Evolutionary conservation across 1,140 invertebrate species (phyloP).

Genomic region (Copidosoma floridanum): DNA sequence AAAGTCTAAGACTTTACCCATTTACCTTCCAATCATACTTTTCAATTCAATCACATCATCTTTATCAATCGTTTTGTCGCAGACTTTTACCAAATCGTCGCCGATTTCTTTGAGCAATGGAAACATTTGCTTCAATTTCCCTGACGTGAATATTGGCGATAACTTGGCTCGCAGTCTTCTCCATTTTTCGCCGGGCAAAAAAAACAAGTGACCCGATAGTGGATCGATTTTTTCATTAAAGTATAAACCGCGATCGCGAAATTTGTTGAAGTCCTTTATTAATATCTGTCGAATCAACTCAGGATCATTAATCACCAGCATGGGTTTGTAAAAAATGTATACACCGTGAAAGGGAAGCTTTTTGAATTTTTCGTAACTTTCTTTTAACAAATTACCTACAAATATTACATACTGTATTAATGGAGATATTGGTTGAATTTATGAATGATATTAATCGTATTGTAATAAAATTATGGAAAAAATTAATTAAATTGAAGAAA

Average conservation of each 20-base stretch:
- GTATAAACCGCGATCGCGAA: constrained; percentile 49
- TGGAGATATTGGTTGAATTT: not conserved
- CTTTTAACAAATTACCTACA: constrained; percentile 16
- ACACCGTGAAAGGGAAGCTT: constrained; percentile 40
- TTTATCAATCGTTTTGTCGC: not conserved
- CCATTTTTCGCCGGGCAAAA: constrained; percentile 52
- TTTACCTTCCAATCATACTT: not conserved
- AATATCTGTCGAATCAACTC: constrained; percentile 53
- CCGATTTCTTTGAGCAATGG: constrained; percentile 48
- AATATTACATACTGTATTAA: no score
- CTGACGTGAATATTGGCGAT: constrained; percentile 58
- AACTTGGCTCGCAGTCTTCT: constrained; percentile 53
- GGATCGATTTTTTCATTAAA: constrained; percentile 54
- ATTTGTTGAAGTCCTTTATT: constrained; percentile 54
- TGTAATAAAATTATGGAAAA: no score
- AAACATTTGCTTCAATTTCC: constrained; percentile 59
- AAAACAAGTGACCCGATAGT: constrained; percentile 57
- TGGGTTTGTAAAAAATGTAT: constrained; percentile 53
- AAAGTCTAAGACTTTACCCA: no score
- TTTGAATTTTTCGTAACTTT: constrained; percentile 22
- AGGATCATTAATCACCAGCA: constrained; percentile 52
- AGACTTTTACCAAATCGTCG: constrained; percentile 39
- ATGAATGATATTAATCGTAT: no score
- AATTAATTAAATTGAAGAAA: not conserved
- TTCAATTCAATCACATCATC: not conserved